Evolutionary conservation across 2,797 vertebrate genomes (phyloP).

Genomic region (Loriculus beryllinus): DNA sequence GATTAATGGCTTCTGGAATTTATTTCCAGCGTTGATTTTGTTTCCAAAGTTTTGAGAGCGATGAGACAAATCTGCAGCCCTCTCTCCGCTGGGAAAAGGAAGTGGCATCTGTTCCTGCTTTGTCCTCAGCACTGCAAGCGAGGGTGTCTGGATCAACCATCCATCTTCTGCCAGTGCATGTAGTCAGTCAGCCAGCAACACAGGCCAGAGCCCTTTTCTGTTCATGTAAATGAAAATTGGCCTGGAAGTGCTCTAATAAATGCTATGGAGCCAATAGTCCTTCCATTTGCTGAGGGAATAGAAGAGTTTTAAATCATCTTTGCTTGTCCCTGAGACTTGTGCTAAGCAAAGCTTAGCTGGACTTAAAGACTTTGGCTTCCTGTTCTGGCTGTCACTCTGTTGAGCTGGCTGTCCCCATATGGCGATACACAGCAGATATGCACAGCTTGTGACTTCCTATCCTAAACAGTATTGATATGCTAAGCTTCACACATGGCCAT

Average conservation of each 20-base stretch:
- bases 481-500: background rate
- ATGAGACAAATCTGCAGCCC: background rate
- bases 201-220: slow-evolving; percentile 23
- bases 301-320: slow-evolving; percentile 27
- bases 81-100: slow-evolving; percentile 11
- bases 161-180: background rate
- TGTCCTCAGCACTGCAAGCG: slow-evolving; percentile 9
- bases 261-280: background rate
- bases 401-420: fast-evolving
- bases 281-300: background rate
- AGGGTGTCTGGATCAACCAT: slow-evolving; percentile 30
- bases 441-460: background rate
- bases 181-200: slow-evolving; percentile 7
- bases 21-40: slow-evolving; percentile 57
- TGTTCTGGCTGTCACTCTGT: background rate
- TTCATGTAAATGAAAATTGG: slow-evolving; percentile 31
- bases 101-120: slow-evolving; percentile 50
- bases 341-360: background rate
- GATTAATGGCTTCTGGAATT: slow-evolving; percentile 66
- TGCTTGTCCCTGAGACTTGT: background rate
- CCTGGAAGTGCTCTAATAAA: background rate
- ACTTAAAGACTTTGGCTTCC: background rate
- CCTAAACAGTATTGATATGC: background rate
- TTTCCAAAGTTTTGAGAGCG: slow-evolving; percentile 46
- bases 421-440: background rate